Conservation (phyloP, 2,113 vertebrate genomes). For the Toxostoma redivivum region DNA sequence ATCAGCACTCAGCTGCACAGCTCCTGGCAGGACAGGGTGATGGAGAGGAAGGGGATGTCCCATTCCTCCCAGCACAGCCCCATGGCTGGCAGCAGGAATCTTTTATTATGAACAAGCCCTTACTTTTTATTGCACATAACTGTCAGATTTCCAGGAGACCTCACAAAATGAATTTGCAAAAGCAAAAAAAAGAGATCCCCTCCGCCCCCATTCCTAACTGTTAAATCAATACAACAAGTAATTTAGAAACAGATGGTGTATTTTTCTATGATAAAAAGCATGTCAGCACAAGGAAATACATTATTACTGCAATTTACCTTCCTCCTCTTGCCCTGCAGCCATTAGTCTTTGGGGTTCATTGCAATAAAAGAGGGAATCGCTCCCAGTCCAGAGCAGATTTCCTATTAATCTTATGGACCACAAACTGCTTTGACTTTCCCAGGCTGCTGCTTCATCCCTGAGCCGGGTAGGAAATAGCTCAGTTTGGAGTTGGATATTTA, state of each 20-base stretch:
- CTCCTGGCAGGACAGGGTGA: neutral
- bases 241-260: conserved; percentile 49
- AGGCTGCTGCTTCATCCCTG: neutral
- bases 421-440: neutral
- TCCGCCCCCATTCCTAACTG: neutral
- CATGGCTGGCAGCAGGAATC: neutral
- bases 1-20: neutral
- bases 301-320: conserved; percentile 59
- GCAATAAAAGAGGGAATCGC: conserved; percentile 31
- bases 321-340: conserved; percentile 12
- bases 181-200: neutral
- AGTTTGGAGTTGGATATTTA: neutral
- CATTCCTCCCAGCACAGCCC: neutral
- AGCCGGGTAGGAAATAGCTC: neutral
- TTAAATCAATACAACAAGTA: conserved; percentile 62
- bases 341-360: conserved; percentile 38
- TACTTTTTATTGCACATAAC: neutral
- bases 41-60: neutral
- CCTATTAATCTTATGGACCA: neutral
- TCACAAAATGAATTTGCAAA: conserved; percentile 14
- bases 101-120: neutral
- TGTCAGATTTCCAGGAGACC: conserved; percentile 19
- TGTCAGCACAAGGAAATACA: conserved; percentile 48
- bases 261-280: conserved; percentile 51
- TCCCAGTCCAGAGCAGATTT: conserved; percentile 35